These are phyloP conservation scores for Chrysotoxum bicinctum DNA, from an alignment of 2,888 invertebrate genomes.

Conservation along the genomic window DNA sequence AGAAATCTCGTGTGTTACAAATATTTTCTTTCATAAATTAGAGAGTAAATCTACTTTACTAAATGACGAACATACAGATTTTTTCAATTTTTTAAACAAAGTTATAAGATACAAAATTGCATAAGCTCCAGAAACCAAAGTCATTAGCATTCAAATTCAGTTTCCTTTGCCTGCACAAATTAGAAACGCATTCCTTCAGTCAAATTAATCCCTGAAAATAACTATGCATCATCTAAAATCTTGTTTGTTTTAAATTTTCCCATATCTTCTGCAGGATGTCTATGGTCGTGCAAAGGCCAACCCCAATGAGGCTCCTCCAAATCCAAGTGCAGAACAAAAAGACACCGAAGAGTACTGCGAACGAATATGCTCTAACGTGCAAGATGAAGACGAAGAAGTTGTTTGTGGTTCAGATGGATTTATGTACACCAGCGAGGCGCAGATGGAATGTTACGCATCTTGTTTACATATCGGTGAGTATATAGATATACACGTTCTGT, in stretches of 20 bases:
- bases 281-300: conserved; percentile 74
- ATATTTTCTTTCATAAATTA: too few species aligned
- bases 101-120: background rate
- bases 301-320: conserved; percentile 29
- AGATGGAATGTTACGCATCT: conserved; percentile 79
- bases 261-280: conserved; percentile 66
- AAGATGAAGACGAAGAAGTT: conserved; percentile 80
- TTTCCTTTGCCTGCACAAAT: background rate
- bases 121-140: background rate
- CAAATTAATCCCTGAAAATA: background rate
- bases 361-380: conserved; percentile 79
- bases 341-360: conserved; percentile 79
- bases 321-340: conserved; percentile 73
- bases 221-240: background rate
- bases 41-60: too few species aligned
- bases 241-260: background rate
- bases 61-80: too few species aligned
- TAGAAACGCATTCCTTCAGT: background rate
- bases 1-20: too few species aligned
- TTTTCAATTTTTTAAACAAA: too few species aligned
- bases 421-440: conserved; percentile 80
- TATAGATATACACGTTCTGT: conserved; percentile 44
- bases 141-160: background rate
- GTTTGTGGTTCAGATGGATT: conserved; percentile 80
- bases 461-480: conserved; percentile 79